Base-by-base conservation (phyloP, 1,140 invertebrate genomes). In the Drosophila mayri region DNA sequence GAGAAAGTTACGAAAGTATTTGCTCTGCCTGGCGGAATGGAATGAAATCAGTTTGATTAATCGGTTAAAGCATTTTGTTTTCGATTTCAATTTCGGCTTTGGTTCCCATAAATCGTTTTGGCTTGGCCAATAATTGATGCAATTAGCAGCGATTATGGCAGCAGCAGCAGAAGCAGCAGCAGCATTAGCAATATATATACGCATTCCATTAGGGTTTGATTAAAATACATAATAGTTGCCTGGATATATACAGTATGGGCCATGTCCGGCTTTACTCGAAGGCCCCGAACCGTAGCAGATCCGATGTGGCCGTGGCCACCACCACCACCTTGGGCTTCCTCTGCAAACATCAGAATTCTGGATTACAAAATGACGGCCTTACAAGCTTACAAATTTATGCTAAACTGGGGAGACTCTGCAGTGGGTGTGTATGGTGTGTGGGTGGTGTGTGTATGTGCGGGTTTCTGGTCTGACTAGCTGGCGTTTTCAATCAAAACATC, bases 291-390 rank as follows among this genome's bases (percentile, higher is more conserved):
- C 83, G 84, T 44, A 88, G 72, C 67, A 87, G 67, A 16, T 88
- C 84, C 76, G 72, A 77, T 43, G 84, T 57, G 38, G 80, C 71
- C 63, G 63, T 49, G 79, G 79, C 76, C 84, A 61, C 52, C 76
- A 60, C 64, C 76, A 72, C 83, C 83, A 83, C 37, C 30, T 83
- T 30, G 28, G 76, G 86, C 44, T 88, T 88, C 76, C 79, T 87
- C 84, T 87, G 83, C 73, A 87, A 87, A 74, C 83, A 88, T 87
- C 76, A 79, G 52, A 79, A 77, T 79, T 87, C 76, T 76, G 52
- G 72, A 84, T 79, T 54, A 64, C 75, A 86, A 86, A 76, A 62
- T 84, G 58, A 68, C 71, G 57, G 76, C 37, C 74, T 78, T 71
- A 76, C 73, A 76, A 76, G 50, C 73, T 77, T 41, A 60, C 73